Conservation (phyloP, 2,888 invertebrate species). For the Mellilla xanthometata region DNA sequence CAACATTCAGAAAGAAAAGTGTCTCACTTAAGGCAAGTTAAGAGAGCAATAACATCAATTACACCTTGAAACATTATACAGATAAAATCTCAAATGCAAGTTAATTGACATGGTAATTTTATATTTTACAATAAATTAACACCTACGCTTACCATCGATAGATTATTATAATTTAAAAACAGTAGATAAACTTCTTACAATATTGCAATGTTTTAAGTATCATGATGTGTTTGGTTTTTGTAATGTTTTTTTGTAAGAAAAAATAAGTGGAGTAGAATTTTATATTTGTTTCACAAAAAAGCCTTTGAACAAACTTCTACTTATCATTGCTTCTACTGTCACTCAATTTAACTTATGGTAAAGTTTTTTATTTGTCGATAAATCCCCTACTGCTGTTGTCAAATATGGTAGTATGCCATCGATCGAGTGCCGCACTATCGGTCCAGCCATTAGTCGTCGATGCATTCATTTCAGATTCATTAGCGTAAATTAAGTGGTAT, state of each 20-base stretch:
- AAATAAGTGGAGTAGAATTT: no score
- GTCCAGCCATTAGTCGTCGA: constrained; percentile 57
- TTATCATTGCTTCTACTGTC: no score
- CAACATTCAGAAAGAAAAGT: constrained; percentile 10
- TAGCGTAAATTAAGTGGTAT: constrained; percentile 81
- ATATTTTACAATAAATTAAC: constrained; percentile 47
- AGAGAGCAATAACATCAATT: constrained; percentile 20
- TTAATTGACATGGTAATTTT: constrained; percentile 37
- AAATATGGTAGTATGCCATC: constrained; percentile 30
- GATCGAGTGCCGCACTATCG: constrained; percentile 49
- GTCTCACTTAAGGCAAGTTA: constrained; percentile 17
- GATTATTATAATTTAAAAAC: constrained; percentile 6
- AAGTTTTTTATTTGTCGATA: no score
- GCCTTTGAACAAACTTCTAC: no score
- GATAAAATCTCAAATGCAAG: constrained; percentile 31
- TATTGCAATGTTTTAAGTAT: no score
- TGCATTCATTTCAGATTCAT: constrained; percentile 75
- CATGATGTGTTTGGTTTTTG: no score
- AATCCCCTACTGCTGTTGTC: constrained; percentile 4
- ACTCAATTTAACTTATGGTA: no score
- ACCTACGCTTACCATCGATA: constrained; percentile 36
- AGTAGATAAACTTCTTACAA: constrained; percentile 7
- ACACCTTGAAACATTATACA: constrained; percentile 23
- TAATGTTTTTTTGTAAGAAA: no score
- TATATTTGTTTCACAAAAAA: no score